Base-by-base conservation (phyloP, 2,113 vertebrate genomes). In the Neogobius melanostomus region DNA sequence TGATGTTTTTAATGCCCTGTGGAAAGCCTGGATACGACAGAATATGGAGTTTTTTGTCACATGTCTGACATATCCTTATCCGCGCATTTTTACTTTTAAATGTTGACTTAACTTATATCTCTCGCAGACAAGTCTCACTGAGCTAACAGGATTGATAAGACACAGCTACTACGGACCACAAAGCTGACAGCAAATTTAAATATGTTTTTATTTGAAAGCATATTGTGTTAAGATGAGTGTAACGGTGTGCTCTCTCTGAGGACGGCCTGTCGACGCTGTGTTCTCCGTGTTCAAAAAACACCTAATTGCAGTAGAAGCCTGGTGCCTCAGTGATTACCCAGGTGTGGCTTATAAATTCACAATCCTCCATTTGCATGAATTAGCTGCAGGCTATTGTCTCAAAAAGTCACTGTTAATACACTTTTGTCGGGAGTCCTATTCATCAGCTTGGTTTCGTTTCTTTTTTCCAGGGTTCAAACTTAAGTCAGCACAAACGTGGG, bases 301-400 rank as follows among this genome's bases (percentile, higher is more conserved):
- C 62, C 45, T 16, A 71, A 66, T 28, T 62, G 17, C 28, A 47
- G 54, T 8, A 45, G 64, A 66, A 16, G 8, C n/a, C 11, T 9
- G 11, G n/a, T 0, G 6, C n/a, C 63, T 14, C 0, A n/a, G 10
- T 69, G 57, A 59, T 71, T 60, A 65, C 62, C 57, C 59, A 69
- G 62, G 61, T 68, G 52, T 69, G 51, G 68, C 59, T 69, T 28
- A 59, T 69, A 56, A 74, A 71, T 75, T 75, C 15, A 65, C 62
- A 54, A 68, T 74, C 56, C 7, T 60, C 6, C 3, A 68, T 80
- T 74, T 73, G 57, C 63, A 48, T 62, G 21, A 74, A 60, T 76
- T 46, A 71, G 63, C 81, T 79, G n/a, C 47, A 45, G 64, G 43
- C 17, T 48, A 62, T 68, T 70, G 36, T 45, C 47, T n/a, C 7